Evolutionary conservation across 2,797 vertebrate genomes (phyloP).

Genomic region (Trichosurus vulpecula): DNA sequence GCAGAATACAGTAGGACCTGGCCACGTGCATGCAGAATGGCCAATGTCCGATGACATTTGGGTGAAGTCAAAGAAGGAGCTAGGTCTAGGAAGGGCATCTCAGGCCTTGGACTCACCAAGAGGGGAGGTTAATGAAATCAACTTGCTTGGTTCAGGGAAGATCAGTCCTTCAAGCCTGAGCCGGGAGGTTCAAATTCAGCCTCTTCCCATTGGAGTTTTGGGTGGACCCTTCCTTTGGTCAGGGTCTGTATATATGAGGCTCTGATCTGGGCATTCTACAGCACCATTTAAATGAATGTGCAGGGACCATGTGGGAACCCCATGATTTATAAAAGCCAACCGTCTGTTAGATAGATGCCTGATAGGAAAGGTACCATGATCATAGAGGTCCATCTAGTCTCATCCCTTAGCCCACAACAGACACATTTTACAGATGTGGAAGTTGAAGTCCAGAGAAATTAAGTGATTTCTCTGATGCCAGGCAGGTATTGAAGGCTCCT

Average conservation of each 20-base stretch:
- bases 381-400: not conserved
- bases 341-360: not conserved
- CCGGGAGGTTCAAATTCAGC: not conserved
- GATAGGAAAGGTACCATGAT: not conserved
- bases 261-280: not conserved
- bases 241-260: not conserved
- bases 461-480: not conserved
- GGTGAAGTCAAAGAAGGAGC: not conserved
- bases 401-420: not conserved
- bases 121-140: not conserved
- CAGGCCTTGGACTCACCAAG: not conserved
- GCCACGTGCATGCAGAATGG: not conserved
- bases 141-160: not conserved
- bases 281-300: not conserved
- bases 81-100: not conserved
- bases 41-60: not conserved
- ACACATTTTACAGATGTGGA: not conserved
- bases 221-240: not conserved
- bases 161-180: not conserved
- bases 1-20: not conserved
- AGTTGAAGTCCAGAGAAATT: not conserved
- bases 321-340: not conserved
- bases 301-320: not conserved
- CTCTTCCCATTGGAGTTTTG: not conserved
- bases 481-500: not conserved